These are phyloP conservation scores for Phoenicopterus ruber DNA, from an alignment of 2,113 vertebrate genomes.

Conservation along the genomic window DNA sequence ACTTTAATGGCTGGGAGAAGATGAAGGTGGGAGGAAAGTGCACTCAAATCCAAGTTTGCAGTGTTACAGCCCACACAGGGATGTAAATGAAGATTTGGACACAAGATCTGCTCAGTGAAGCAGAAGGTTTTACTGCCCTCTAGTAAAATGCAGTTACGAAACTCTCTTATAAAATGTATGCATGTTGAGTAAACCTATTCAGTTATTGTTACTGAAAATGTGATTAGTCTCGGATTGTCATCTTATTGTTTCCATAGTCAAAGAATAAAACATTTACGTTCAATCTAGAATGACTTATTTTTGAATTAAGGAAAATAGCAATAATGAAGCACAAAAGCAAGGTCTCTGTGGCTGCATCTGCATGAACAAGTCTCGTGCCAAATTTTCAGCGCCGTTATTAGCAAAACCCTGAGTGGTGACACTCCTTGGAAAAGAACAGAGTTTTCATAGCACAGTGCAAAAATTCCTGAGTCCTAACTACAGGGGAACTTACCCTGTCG, in stretches of 20 bases:
- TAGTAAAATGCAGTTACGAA: constrained; percentile 59
- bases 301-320: constrained; percentile 20
- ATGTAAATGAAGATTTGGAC: constrained; percentile 57
- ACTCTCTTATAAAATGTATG: constrained; percentile 29
- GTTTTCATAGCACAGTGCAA: not conserved
- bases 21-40: constrained; percentile 40
- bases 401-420: not conserved
- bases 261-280: not conserved
- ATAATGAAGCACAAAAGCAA: constrained; percentile 8
- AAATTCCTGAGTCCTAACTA: not conserved
- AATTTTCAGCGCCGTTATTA: not conserved
- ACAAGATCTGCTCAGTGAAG: constrained; percentile 9
- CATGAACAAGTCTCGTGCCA: not conserved
- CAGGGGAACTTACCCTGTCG: not conserved
- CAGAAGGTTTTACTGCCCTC: constrained; percentile 68
- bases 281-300: constrained; percentile 10
- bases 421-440: not conserved
- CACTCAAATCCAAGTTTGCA: constrained; percentile 36
- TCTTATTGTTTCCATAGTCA: constrained; percentile 13
- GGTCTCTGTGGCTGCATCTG: not conserved
- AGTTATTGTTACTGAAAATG: constrained; percentile 24
- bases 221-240: constrained; percentile 32
- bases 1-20: constrained; percentile 46
- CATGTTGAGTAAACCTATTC: constrained; percentile 40
- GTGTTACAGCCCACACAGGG: constrained; percentile 28